A percentile compares a stretch with the other conserved stretches of the same genome.
These are phyloP conservation scores for Leucophenga montana DNA, from an alignment of 2,888 invertebrate genomes.

Conservation along the genomic window DNA sequence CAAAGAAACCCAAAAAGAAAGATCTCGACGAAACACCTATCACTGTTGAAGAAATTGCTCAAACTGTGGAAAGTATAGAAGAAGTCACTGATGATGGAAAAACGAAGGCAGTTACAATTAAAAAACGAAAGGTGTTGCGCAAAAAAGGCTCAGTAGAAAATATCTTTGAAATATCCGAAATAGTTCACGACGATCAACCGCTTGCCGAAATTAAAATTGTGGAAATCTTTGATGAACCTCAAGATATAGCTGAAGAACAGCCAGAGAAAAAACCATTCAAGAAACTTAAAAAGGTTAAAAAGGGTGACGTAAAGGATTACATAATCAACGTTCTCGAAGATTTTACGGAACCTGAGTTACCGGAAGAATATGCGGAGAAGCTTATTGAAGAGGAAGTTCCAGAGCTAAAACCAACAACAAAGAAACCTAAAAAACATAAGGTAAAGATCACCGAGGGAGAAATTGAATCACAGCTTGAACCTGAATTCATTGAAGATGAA, in stretches of 20 bases:
- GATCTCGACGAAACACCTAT: slow-evolving; percentile 57
- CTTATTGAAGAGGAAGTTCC: not conserved
- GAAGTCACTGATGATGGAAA: slow-evolving; percentile 66
- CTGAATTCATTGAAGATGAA: slow-evolving; percentile 13
- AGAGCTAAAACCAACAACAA: not conserved
- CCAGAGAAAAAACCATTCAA: slow-evolving; percentile 46
- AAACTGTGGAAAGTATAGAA: slow-evolving; percentile 59
- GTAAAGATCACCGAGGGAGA: slow-evolving; percentile 63
- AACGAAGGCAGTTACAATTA: slow-evolving; percentile 69
- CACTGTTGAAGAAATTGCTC: slow-evolving; percentile 47
- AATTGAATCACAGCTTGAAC: slow-evolving; percentile 72
- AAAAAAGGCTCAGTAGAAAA: slow-evolving; percentile 72
- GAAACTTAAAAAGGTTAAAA: slow-evolving; percentile 32
- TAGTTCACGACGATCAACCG: slow-evolving; percentile 70
- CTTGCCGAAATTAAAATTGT: slow-evolving; percentile 67
- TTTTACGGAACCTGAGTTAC: slow-evolving; percentile 49
- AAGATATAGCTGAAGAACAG: slow-evolving; percentile 28
- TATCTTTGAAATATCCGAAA: slow-evolving; percentile 72
- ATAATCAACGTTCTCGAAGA: slow-evolving; percentile 50
- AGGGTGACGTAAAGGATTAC: slow-evolving; percentile 28
- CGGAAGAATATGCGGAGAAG: slow-evolving; percentile 16
- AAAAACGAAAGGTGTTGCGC: slow-evolving; percentile 72
- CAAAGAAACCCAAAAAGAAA: slow-evolving; percentile 73
- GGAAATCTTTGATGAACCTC: slow-evolving; percentile 44
- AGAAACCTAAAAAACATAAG: slow-evolving; percentile 38